Evolutionary conservation across 2,113 vertebrate genomes (phyloP).

Genomic region (Syngnathus scovelli): DNA sequence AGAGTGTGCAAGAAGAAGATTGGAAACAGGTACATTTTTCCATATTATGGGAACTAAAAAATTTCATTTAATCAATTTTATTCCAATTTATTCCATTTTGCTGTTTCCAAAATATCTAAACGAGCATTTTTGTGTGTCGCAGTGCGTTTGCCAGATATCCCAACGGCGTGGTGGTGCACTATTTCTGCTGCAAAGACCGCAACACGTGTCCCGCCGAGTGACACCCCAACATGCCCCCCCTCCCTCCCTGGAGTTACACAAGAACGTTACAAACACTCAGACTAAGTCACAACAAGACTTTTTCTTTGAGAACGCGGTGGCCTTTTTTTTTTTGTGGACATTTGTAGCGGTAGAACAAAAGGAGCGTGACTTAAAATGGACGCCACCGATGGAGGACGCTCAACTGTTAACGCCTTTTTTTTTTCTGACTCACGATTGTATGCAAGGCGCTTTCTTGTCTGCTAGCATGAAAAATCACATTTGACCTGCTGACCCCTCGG

Average conservation of each 20-base stretch:
- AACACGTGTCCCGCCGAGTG: slow-evolving; percentile 79
- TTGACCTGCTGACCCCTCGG: not conserved
- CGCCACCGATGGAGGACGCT: not conserved
- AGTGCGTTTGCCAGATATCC: slow-evolving; percentile 97
- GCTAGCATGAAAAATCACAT: not conserved
- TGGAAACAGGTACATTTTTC: slow-evolving; percentile 82
- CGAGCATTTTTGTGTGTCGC: slow-evolving; percentile 21
- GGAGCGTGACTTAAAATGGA: not conserved
- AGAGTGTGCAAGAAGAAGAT: slow-evolving; percentile 98
- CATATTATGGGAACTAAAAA: no score
- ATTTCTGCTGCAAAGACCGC: slow-evolving; percentile 97
- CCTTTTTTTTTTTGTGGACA: not conserved
- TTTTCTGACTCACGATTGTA: not conserved
- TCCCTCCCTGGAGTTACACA: not conserved
- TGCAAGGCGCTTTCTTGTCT: not conserved
- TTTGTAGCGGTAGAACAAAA: not conserved
- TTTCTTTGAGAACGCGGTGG: not conserved
- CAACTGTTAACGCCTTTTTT: not conserved
- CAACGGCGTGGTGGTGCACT: slow-evolving; percentile 93
- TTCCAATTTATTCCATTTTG: not conserved
- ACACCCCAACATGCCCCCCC: slow-evolving; percentile 35
- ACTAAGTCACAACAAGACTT: not conserved
- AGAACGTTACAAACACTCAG: not conserved
- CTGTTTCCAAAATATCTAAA: not conserved
- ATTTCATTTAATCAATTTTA: no score